phyloP scores from a whole-genome alignment of 2,113 vertebrate species.

The Anthoscopus minutus region DNA sequence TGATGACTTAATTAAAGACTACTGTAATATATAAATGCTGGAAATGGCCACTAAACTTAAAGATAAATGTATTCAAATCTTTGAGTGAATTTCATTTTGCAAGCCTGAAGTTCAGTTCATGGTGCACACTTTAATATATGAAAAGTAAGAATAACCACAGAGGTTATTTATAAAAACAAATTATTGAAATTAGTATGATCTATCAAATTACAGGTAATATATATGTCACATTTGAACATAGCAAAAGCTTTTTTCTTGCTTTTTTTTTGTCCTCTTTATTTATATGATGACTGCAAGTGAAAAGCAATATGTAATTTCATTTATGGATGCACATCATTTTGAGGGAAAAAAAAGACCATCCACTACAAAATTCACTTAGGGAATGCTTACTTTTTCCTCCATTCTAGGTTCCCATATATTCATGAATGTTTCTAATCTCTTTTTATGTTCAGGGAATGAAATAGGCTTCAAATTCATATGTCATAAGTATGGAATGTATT shows the following conservation, averaged over 20 bases:
- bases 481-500: constrained; percentile 63
- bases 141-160: background rate
- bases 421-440: constrained; percentile 52
- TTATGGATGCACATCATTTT: background rate
- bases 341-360: background rate
- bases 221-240: background rate
- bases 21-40: background rate
- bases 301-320: background rate
- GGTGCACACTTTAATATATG: background rate
- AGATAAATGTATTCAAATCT: background rate
- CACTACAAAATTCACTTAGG: background rate
- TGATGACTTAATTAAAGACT: background rate
- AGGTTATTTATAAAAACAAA: background rate
- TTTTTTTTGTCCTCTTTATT: background rate
- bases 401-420: background rate
- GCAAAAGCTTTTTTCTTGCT: background rate
- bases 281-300: background rate
- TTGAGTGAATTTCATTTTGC: background rate
- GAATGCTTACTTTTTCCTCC: background rate
- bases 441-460: constrained; percentile 40
- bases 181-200: background rate
- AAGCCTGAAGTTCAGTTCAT: background rate
- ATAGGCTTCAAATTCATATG: constrained; percentile 37
- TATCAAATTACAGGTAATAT: background rate
- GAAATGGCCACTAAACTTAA: background rate